Evolutionary conservation across 2,113 vertebrate genomes (phyloP).

Genomic region (Cebidichthys violaceus): DNA sequence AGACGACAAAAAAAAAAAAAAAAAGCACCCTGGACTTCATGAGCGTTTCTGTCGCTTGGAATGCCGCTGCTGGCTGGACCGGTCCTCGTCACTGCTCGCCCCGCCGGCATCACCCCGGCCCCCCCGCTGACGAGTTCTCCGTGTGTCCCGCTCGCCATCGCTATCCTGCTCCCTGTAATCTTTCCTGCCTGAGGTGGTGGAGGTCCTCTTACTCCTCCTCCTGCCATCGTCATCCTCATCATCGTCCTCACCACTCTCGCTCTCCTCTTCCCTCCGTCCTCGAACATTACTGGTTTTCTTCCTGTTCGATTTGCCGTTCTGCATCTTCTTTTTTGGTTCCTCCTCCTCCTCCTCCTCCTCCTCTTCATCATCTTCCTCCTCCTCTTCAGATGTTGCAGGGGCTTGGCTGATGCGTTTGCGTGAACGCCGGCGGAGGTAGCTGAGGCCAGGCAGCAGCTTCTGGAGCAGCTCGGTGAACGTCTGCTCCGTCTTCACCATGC

Average conservation of each 20-base stretch:
- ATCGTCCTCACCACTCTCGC: constrained; percentile 65
- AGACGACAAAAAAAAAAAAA: constrained; percentile 12
- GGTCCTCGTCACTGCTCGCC: constrained; percentile 78
- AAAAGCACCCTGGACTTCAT: constrained; percentile 67
- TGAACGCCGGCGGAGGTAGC: constrained; percentile 88
- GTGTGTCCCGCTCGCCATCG: constrained; percentile 77
- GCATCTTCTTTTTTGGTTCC: constrained; percentile 66
- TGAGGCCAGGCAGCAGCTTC: constrained; percentile 91
- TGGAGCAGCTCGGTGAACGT: constrained; percentile 90
- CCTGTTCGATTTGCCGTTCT: constrained; percentile 73
- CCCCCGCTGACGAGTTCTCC: constrained; percentile 73
- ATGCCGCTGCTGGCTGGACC: constrained; percentile 79
- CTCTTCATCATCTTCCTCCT: constrained; percentile 62
- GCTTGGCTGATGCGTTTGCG: constrained; percentile 83
- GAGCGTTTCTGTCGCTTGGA: constrained; percentile 85
- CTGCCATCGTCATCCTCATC: constrained; percentile 21
- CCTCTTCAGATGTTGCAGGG: constrained; percentile 67
- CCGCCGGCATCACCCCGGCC: constrained; percentile 15
- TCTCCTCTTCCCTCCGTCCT: constrained; percentile 48
- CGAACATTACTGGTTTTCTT: constrained; percentile 45
- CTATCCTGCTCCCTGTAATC: constrained; percentile 83
- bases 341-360: constrained; percentile 23
- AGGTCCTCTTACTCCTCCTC: constrained; percentile 79
- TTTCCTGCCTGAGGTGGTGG: constrained; percentile 65
- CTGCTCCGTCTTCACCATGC: constrained; percentile 93